Conservation (phyloP, 1,140 invertebrate genomes). For the Cyclina sinensis region DNA sequence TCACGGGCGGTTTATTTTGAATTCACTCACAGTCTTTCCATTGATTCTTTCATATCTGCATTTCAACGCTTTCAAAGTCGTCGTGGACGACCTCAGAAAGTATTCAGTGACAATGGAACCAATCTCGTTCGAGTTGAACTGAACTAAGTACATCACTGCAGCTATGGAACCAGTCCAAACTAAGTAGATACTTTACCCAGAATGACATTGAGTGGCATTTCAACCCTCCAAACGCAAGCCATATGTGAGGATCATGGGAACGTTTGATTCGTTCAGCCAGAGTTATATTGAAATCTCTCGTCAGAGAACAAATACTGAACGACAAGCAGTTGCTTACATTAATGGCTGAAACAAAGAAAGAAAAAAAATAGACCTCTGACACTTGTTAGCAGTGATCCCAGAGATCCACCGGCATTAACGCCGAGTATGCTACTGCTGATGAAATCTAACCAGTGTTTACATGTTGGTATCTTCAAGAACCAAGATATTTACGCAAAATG, state of each 20-base stretch:
- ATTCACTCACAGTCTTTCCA: too few relatives aligned
- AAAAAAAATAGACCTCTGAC: too few relatives aligned
- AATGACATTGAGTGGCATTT: not conserved
- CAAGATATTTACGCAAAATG: too few relatives aligned
- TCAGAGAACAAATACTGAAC: not conserved
- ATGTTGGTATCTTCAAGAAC: too few relatives aligned
- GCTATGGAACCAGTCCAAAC: not conserved
- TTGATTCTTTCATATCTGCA: too few relatives aligned
- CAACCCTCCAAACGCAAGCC: not conserved
- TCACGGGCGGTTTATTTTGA: too few relatives aligned
- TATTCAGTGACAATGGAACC: not conserved
- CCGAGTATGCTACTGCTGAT: too few relatives aligned
- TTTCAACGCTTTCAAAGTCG: not conserved
- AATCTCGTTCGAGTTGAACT: not conserved
- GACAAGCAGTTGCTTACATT: too few relatives aligned
- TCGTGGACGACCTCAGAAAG: not conserved
- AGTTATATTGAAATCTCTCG: conserved; percentile 2
- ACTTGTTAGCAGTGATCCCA: too few relatives aligned
- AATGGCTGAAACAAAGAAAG: too few relatives aligned
- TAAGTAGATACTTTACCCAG: not conserved
- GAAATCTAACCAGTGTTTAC: too few relatives aligned
- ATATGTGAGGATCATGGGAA: not conserved
- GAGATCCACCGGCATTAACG: too few relatives aligned
- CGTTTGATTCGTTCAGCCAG: not conserved
- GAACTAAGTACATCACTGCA: not conserved